Evolutionary conservation across 2,113 vertebrate species (phyloP), one percentile per base, ranked within the genome.

Genomic region (Cervus canadensis): DNA sequence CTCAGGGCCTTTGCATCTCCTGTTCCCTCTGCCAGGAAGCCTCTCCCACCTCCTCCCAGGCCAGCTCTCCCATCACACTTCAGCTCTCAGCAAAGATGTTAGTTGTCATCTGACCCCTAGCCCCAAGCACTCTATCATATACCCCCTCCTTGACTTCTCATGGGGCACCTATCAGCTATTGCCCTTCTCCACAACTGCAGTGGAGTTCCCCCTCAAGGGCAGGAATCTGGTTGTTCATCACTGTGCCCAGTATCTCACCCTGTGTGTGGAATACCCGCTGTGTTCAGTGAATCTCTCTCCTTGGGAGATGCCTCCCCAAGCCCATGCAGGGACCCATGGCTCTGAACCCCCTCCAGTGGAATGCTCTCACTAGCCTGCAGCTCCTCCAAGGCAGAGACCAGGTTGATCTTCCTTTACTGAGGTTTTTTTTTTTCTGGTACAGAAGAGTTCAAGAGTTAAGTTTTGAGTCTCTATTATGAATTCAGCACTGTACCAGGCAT

Each of bases 361-460:
- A 95, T 36, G 48, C 28, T 43, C 45, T 56, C 17, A 12, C 7
- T 56, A 74, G 52, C 40, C 45, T 87, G 45, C 48, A 62, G 62
- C 76, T 94, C 12, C 40, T 43, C 57, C 15, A 76, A 54, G n/a
- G 57, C 50, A 92, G 57, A 36, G 81, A 28, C 56, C 36, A 87
- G 5, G 23, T 59, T 40, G 16, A 13, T 52, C 59, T 89, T 87
- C 50, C 78, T 92, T 91, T 64, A 57, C 54, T 86, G 33, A 40
- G 28, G n/a, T 67, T 48, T 43, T 57, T n/a, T 43, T 33, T 74
- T 30, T 15, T 56, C 54, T 36, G 45, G 19, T 26, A 76, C 59
- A 88, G 17, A 97, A 54, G 25, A 89, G 62, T 76, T 96, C 71
- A 96, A 89, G 5, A 83, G 62, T 57, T 93, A 36, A n/a, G 92